Percentiles rank a stretch among this genome's conserved stretches.
Conservation (phyloP, 2,113 vertebrate species). For the Vulpes lagopus region DNA sequence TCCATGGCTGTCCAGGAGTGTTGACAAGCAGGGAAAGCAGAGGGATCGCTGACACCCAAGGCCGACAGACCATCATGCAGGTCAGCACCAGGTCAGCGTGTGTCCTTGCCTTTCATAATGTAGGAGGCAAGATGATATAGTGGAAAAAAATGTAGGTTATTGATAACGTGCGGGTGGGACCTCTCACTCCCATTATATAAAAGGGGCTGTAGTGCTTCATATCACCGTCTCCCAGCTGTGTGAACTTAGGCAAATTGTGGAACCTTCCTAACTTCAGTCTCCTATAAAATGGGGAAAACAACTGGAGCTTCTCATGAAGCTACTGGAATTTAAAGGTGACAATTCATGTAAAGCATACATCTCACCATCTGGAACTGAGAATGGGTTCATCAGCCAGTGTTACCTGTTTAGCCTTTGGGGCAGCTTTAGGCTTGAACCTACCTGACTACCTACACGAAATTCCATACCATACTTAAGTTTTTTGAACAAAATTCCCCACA, state of each 20-base stretch:
- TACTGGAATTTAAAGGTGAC: background rate
- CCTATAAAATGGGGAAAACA: background rate
- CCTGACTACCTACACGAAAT: background rate
- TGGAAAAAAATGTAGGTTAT: background rate
- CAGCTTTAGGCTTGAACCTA: background rate
- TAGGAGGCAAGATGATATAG: background rate
- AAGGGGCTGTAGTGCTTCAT: background rate
- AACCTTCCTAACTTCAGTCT: background rate
- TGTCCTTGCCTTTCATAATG: background rate
- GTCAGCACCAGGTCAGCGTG: background rate
- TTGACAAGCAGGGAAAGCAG: background rate
- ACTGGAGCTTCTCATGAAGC: background rate
- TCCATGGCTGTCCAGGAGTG: background rate
- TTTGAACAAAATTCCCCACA: background rate
- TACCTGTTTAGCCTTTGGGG: background rate
- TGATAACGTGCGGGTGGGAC: background rate
- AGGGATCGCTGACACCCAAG: background rate
- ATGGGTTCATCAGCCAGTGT: background rate
- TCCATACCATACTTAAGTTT: background rate
- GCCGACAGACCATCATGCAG: fast-evolving
- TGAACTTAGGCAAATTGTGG: background rate
- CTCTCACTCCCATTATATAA: background rate
- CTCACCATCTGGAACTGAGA: background rate
- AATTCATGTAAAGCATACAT: background rate
- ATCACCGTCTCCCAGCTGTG: background rate